Evolutionary conservation across 2,113 vertebrate genomes (phyloP).

Genomic region (Sylvia atricapilla): DNA sequence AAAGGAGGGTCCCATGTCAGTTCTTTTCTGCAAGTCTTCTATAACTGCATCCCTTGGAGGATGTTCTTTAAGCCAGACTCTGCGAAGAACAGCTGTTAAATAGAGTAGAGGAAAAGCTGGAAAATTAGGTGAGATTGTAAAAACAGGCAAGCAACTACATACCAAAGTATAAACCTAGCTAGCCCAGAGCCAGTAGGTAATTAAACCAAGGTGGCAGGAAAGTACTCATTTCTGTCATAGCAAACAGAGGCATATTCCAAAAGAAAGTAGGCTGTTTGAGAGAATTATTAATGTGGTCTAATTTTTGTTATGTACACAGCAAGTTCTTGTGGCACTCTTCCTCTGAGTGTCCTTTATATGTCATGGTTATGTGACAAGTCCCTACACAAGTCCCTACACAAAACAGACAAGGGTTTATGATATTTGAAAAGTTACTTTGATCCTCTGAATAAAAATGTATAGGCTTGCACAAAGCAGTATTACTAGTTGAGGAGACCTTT

Average conservation of each 20-base stretch:
- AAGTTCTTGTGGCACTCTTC: background rate
- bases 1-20: fast-evolving
- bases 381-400: background rate
- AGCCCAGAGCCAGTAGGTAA: fast-evolving
- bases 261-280: background rate
- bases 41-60: fast-evolving
- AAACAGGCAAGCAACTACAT: background rate
- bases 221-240: background rate
- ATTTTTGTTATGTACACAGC: background rate
- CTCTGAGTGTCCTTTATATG: background rate
- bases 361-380: too few relatives aligned
- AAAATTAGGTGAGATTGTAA: background rate
- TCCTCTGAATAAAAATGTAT: background rate
- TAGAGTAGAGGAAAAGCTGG: background rate
- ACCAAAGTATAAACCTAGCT: background rate
- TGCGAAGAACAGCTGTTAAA: background rate
- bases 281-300: background rate
- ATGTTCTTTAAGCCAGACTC: background rate
- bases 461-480: background rate
- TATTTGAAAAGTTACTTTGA: background rate
- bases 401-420: background rate
- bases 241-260: background rate
- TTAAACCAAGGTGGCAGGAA: background rate
- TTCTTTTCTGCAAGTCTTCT: background rate
- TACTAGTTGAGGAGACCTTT: background rate